These are phyloP conservation scores for Brienomyrus brachyistius DNA, from an alignment of 2,113 vertebrate species.

Conservation along the genomic window DNA sequence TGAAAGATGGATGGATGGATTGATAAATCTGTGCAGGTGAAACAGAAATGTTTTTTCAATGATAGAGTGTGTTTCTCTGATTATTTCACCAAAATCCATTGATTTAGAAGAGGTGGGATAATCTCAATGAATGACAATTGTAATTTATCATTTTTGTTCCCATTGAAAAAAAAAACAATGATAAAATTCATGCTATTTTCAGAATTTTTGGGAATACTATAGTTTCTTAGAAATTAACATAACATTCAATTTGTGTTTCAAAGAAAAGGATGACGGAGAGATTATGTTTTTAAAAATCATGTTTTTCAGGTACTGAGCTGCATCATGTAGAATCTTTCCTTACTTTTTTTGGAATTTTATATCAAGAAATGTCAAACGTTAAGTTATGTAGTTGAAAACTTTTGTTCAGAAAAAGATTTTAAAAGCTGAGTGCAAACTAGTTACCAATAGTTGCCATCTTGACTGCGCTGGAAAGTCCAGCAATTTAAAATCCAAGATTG, in stretches of 20 bases:
- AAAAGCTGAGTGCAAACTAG: background rate
- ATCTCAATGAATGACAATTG: background rate
- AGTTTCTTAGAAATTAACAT: background rate
- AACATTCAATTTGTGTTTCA: background rate
- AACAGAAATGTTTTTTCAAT: background rate
- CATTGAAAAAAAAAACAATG: background rate
- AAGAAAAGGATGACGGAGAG: background rate
- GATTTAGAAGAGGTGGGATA: background rate
- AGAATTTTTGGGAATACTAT: background rate
- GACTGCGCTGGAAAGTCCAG: background rate
- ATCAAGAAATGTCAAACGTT: background rate
- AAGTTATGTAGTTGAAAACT: background rate
- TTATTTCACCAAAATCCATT: background rate
- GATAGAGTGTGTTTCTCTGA: background rate
- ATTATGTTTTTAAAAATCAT: background rate
- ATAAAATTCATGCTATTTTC: background rate
- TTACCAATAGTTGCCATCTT: background rate
- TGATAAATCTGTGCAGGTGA: background rate
- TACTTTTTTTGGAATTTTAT: background rate
- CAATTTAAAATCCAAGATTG: conserved; percentile 1
- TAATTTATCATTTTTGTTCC: background rate
- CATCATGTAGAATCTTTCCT: background rate
- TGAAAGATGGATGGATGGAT: background rate
- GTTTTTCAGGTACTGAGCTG: background rate
- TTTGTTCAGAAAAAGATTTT: background rate